phyloP scores from a whole-genome alignment of 2,797 vertebrate genomes.

The Mus caroli region DNA sequence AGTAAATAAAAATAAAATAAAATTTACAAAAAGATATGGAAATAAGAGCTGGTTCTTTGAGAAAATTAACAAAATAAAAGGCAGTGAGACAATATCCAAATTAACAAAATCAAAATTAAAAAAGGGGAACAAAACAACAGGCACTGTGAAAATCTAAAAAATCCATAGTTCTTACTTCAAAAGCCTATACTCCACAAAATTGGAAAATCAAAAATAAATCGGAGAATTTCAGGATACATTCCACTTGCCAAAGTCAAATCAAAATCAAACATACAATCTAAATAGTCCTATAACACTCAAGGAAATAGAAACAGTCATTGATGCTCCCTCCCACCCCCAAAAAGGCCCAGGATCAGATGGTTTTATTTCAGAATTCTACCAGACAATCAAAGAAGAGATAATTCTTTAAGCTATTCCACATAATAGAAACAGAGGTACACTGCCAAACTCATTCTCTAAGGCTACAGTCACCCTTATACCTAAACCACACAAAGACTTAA shows the following conservation, averaged over 20 bases:
- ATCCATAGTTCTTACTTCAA: background rate
- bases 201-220: background rate
- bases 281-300: background rate
- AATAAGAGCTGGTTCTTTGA: background rate
- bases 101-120: background rate
- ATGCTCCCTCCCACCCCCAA: too few relatives aligned
- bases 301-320: too few relatives aligned
- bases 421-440: too few relatives aligned
- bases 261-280: background rate
- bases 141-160: background rate
- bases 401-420: too few relatives aligned
- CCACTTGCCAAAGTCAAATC: background rate
- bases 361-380: too few relatives aligned
- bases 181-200: background rate
- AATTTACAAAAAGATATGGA: background rate
- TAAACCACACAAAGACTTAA: too few relatives aligned
- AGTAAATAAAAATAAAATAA: background rate
- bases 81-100: background rate
- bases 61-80: background rate
- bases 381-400: too few relatives aligned
- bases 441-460: too few relatives aligned
- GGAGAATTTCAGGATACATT: background rate
- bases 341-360: too few relatives aligned
- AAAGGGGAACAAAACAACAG: background rate
- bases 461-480: too few relatives aligned